phyloP scores from a whole-genome alignment of 2,888 invertebrate genomes.

The Microctonus aethiopoides region DNA sequence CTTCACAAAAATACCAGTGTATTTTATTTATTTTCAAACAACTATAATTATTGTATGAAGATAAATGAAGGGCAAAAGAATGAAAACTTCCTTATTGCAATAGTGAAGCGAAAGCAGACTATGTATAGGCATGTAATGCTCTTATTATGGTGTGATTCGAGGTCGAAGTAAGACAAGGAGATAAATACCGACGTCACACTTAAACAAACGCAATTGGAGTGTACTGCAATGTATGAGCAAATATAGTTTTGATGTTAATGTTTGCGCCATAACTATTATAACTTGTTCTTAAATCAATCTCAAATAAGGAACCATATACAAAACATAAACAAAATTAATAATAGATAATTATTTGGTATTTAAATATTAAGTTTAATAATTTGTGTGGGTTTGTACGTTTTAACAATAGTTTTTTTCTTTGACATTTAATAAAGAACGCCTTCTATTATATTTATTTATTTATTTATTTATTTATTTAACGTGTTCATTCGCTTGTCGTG shows the following conservation, averaged over 20 bases:
- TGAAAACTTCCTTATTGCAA: not conserved
- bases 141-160: not conserved
- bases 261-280: not conserved
- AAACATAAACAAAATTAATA: not conserved
- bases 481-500: not conserved
- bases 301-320: not conserved
- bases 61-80: not conserved
- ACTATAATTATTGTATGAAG: not conserved
- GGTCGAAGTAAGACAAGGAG: not conserved
- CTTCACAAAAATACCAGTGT: too few relatives aligned
- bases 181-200: not conserved
- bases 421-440: not conserved
- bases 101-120: not conserved
- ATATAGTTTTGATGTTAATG: not conserved
- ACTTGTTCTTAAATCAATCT: not conserved
- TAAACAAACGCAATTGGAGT: not conserved
- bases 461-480: not conserved
- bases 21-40: not conserved
- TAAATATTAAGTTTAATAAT: not conserved
- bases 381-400: not conserved
- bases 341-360: not conserved
- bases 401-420: not conserved
- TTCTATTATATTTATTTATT: not conserved
- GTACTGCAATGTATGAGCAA: not conserved
- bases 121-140: not conserved